Evolutionary conservation across 2,113 vertebrate species (phyloP), one percentile per base, ranked within the genome.

Genomic region (Emydura subglobosa): DNA sequence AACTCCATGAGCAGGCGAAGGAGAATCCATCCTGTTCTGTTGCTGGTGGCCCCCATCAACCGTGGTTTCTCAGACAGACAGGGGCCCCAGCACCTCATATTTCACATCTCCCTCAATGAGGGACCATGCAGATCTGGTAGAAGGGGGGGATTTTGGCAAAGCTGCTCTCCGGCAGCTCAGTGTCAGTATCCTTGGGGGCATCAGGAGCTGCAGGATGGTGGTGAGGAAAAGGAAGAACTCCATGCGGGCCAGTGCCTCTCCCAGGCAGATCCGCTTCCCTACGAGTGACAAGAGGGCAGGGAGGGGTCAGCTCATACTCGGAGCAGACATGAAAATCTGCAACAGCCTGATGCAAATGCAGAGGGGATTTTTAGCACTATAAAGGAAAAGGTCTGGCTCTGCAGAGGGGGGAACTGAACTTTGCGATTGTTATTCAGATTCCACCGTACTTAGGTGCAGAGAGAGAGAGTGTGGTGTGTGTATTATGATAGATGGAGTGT

Each of bases 211-310:
- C 39, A 98, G 93, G 84, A 97, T 87, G 94, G 96, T 4, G 1
- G 96, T 95, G 95, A 98, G 85, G 57, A 98, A 94, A 6, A 98
- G 95, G 87, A 98, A 98, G 44, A 98, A 76, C 57, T 98, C 96
- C 0, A 96, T 93, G 1, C 57, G 82, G 0, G 91, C 98, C 94
- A 98, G 91, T 21, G 91, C 94, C 81, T 98, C 98, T 4, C 98
- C 97, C 1, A 96, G 96, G 87, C 97, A 98, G 39, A 95, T 53
- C 0, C 98, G 96, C 84, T 98, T 98, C 55, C 98, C 98, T 95
- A 79, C 7, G n/a, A 34, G 54, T 19, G 53, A 10, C 90, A 91
- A 47, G 8, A 16, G 12, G 44, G 44, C 7, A 4, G 39, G 72
- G 4, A 31, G 61, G 14, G 61, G 14, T 14, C 31, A 2, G 61